Base-by-base conservation (phyloP, 2,888 invertebrate genomes). In the Camponotus fellah region DNA sequence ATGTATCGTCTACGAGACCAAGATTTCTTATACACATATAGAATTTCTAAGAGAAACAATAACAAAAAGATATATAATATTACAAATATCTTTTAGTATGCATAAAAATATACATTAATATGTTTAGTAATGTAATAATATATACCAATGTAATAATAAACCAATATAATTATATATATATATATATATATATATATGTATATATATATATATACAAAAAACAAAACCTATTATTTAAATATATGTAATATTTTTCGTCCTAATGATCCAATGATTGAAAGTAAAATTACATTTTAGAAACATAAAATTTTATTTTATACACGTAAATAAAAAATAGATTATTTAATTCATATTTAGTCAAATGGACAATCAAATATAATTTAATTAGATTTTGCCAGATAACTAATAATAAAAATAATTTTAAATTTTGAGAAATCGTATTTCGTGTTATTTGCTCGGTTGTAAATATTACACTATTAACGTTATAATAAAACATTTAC, bases 1-100 rank as follows among this genome's bases (percentile, higher is more conserved):
- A 79, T 17, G 79, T 79, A 34, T 71, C 58, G 21, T 79, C 43
- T 34, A 69, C 58, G 32, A 79, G 21, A 79, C 17, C 8, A 3
- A 79, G 32, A 60, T 79, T 69, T 10, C 21, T 68, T 34, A 79
- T 21, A 79, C 43, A 79, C 14, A 17, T 60, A 5, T 3, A 32
- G 4, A 69, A 34, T 34, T 79, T 60, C 79, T 79, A 14, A 56
- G 6, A 12, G 32, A 46, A n/a, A 49, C 8, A 53, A 8, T 34
- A 12, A 26, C 6, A 62, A 32, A 3, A 60, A 8, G 62, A n/a
- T 14, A 53, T 49, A 62, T 60, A 72, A 43, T 21, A 60, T 0
- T 5, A 17, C 14, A 3, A 49, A 12, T 40, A 14, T 56, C 1
- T 34, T 37, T n/a, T 37, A 0, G 0, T 43, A 14, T 37, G 6